phyloP scores from a whole-genome alignment of 2,888 invertebrate genomes.

The Drosophila demipolita region DNA sequence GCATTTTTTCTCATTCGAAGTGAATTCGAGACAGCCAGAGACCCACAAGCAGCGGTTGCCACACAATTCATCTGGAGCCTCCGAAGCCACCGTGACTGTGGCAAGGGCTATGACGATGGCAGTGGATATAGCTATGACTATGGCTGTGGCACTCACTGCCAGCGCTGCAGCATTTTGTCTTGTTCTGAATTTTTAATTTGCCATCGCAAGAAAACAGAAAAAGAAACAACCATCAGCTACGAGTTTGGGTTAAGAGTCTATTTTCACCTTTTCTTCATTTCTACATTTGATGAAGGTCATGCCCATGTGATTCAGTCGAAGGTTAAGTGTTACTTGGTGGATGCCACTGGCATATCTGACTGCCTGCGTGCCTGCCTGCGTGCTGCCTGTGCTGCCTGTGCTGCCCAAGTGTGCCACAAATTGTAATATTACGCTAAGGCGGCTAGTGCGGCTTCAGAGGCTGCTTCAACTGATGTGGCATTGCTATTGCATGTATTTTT shows the following conservation, averaged over 20 bases:
- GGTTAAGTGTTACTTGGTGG: neutral
- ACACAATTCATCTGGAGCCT: slow-evolving; percentile 55
- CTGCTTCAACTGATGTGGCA: slow-evolving; percentile 16
- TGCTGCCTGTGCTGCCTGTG: slow-evolving; percentile 21
- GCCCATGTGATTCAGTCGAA: slow-evolving; percentile 53
- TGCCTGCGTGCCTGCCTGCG: slow-evolving; percentile 6
- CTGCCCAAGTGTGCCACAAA: slow-evolving; percentile 67
- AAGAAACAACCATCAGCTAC: slow-evolving; percentile 21
- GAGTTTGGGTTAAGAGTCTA: slow-evolving; percentile 28
- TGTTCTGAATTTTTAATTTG: slow-evolving; percentile 77
- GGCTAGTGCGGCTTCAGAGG: slow-evolving; percentile 16
- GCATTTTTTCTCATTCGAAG: slow-evolving; percentile 70
- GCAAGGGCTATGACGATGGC: slow-evolving; percentile 16
- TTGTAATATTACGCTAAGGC: slow-evolving; percentile 67
- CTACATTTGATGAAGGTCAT: slow-evolving; percentile 74
- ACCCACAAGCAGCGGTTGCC: slow-evolving; percentile 67
- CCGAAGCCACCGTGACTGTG: slow-evolving; percentile 8
- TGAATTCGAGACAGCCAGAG: slow-evolving; percentile 77
- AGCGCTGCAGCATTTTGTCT: slow-evolving; percentile 60
- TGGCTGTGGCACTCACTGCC: slow-evolving; percentile 51
- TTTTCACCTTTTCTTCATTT: slow-evolving; percentile 22
- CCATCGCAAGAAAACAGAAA: slow-evolving; percentile 46
- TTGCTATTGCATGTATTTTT: slow-evolving; percentile 12
- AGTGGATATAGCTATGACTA: slow-evolving; percentile 4
- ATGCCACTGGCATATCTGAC: neutral